Evolutionary conservation across 1,140 invertebrate genomes (phyloP), one percentile per base, ranked within the genome.

Genomic region (Drosophila sp.): DNA sequence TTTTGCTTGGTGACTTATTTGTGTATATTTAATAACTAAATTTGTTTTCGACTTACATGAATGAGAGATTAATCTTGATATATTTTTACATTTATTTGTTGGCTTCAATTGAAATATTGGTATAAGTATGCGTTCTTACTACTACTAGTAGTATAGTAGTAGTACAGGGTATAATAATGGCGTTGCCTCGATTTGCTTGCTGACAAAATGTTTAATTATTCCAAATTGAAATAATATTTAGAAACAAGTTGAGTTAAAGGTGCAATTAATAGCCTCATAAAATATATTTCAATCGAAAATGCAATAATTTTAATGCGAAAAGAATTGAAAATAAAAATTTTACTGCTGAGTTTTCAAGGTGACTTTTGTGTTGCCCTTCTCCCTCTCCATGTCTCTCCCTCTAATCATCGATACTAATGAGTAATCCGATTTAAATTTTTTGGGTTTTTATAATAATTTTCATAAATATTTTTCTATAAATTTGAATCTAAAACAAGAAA

Each of bases 161-260:
- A 17, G 17, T 17, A 17, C 0, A 41, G 44, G 44, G 44, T 50
- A 50, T 50, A 2, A 27, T 27, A 1, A 50, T 10, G 23, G 25
- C 44, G 44, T 2, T 50, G 44, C 17, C 6, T 56, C 35, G 1
- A 11, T 38, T 38, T 38, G 10, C 10, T 38, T 38, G 30, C 4
- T 30, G 30, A 2, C 30, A 30, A 38, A 17, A 17, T 70, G 57
- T 72, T 85, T 78, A 75, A 86, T 82, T 72, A 79, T 74, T 74
- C 11, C 60, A 63, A 50, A 3, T 64, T 65, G 65, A 27, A 61
- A 58, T 50, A 27, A 27, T 10, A 50, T 50, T 50, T 1, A 27
- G 10, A 50, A 50, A 50, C 23, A 25, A 50, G 44, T 50, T 50
- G 25, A 70, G 56, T 44, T 23, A 40, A 66, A 75, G 55, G 10